phyloP scores from a whole-genome alignment of 2,797 vertebrate genomes.

The Muraenolepis orangiensis region DNA sequence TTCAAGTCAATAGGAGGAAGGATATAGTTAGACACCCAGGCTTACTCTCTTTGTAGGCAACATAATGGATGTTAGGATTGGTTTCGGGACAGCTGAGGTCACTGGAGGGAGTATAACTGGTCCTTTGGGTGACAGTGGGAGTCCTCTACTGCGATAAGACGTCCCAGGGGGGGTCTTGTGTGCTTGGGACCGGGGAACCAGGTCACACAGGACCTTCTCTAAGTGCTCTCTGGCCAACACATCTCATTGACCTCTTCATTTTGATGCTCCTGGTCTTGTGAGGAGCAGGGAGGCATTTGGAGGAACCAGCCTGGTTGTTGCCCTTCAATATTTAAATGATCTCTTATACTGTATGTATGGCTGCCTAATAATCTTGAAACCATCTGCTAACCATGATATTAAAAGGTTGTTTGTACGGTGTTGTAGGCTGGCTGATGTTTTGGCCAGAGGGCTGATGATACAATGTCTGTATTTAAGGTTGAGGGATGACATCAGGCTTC shows the following conservation, averaged over 20 bases:
- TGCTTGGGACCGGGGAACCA: slow-evolving; percentile 1
- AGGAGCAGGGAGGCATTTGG: not conserved
- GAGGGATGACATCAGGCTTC: slow-evolving; percentile 40
- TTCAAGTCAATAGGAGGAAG: slow-evolving; percentile 14
- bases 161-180: not conserved
- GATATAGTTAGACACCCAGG: not conserved
- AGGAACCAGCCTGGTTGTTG: not conserved
- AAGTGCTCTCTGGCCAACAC: slow-evolving; percentile 12
- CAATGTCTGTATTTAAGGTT: slow-evolving; percentile 25
- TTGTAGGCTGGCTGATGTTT: slow-evolving; percentile 20
- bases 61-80: not conserved
- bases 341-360: not conserved
- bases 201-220: slow-evolving; percentile 14
- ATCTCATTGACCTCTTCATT: slow-evolving; percentile 15
- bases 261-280: slow-evolving; percentile 5
- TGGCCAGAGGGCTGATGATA: slow-evolving; percentile 15
- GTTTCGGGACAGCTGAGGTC: not conserved
- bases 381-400: not conserved
- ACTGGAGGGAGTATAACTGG: not conserved
- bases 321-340: not conserved
- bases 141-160: slow-evolving; percentile 14
- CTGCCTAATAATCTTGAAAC: not conserved
- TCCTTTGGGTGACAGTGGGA: slow-evolving; percentile 16
- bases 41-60: not conserved
- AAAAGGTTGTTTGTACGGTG: slow-evolving; percentile 11